Base-by-base conservation (phyloP, 2,113 vertebrate genomes). In the Alexandromys fortis region DNA sequence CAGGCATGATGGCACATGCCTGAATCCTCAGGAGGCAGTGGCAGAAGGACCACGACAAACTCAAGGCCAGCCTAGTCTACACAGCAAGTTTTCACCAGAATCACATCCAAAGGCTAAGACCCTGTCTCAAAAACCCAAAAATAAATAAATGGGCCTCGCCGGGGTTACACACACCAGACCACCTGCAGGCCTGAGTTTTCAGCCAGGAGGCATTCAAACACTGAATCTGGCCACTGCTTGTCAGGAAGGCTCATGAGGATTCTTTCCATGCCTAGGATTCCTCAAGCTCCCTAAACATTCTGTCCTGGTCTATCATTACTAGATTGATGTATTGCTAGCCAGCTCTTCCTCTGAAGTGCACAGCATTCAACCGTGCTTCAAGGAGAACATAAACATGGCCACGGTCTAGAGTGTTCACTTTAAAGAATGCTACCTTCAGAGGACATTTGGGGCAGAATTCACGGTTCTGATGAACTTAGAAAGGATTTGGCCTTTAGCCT, bases 241-340 rank as follows among this genome's bases (percentile, higher is more conserved):
- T 55, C 24, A 55, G 42, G 85, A 79, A 91, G 63, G 63, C 87
- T 73, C 82, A n/a, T 90, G 33, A 63, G 55, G 85, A 93, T 90
- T 77, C 92, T 76, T 93, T 77, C 35, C 88, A n/a, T 96, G 61
- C 90, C 90, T 83, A 70, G 87, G 49, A 90, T 94, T 92, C 83
- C 73, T 47, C 7, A 14, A 63, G 70, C 12, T 45, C 26, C n/a
- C 42, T 72, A 82, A 87, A n/a, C 73, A 52, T 70, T 52, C 86
- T 70, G 65, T 35, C 87, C 89, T 52, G 42, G 33, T 86, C 92
- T 33, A 12, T 91, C 94, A 91, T 97, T 93, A 95, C 52, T 81
- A 86, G 52, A 33, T 13, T 93, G 90, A 52, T 35, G 73, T 7
- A n/a, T 90, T 49, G 52, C n/a, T 72, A 85, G 67, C 90, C 65